Conservation (phyloP, 2,888 invertebrate species). For the Macrophya annulata region DNA sequence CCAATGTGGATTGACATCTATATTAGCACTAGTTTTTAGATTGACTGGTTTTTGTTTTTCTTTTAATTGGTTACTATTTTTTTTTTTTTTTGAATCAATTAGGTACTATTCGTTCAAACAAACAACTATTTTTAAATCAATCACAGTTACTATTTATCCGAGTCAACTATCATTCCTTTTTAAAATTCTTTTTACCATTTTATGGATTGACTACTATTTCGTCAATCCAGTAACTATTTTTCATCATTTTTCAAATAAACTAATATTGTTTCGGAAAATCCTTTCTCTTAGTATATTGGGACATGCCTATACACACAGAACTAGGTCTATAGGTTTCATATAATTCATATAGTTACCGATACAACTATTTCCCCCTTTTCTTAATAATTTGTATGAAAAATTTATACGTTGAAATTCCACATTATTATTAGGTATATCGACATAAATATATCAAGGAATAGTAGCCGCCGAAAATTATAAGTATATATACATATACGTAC, state of each 20-base stretch:
- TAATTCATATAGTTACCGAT: constrained; percentile 15
- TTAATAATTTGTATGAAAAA: background rate
- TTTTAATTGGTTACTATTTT: background rate
- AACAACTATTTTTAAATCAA: background rate
- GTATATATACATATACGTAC: too few species aligned
- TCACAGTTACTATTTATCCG: background rate
- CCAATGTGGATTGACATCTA: background rate
- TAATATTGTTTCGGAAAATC: background rate
- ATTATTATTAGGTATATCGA: background rate
- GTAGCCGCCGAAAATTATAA: background rate
- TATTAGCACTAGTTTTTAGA: background rate
- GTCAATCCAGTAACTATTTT: background rate
- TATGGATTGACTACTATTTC: background rate
- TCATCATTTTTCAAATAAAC: background rate
- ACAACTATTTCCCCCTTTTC: background rate
- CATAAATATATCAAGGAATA: background rate
- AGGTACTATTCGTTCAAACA: background rate
- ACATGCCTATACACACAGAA: background rate
- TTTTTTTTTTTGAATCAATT: background rate
- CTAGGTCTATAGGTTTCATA: background rate
- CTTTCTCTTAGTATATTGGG: background rate
- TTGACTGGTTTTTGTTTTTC: background rate
- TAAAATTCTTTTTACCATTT: background rate
- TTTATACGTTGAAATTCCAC: background rate
- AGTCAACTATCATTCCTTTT: background rate